These are phyloP conservation scores for Cloeon dipterum DNA, from an alignment of 2,888 invertebrate genomes.

Conservation along the genomic window DNA sequence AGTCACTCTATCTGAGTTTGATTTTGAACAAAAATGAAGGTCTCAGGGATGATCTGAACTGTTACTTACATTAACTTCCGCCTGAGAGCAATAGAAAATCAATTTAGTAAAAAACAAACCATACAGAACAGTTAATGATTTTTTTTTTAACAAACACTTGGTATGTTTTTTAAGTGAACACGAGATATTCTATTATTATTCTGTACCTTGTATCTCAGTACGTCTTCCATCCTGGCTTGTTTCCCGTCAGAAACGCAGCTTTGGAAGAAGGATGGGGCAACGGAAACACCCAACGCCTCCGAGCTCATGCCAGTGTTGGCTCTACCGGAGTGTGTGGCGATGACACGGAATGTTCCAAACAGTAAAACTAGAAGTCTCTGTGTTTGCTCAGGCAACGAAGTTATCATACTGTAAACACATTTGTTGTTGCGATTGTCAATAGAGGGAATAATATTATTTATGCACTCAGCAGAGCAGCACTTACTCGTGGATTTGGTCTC, in stretches of 20 bases:
- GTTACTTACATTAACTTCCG: constrained; percentile 49
- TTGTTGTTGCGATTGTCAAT: constrained; percentile 4
- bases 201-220: constrained; percentile 74
- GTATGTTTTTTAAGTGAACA: no score
- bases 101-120: constrained; percentile 5
- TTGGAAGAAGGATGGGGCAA: constrained; percentile 90
- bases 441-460: not conserved
- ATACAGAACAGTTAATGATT: not conserved
- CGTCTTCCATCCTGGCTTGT: constrained; percentile 89
- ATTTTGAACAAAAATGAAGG: no score
- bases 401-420: constrained; percentile 42
- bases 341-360: constrained; percentile 91
- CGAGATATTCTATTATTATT: no score
- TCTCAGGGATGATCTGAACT: no score
- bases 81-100: constrained; percentile 24
- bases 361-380: constrained; percentile 83
- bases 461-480: constrained; percentile 10
- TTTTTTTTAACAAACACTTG: no score
- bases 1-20: no score
- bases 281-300: constrained; percentile 84
- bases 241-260: constrained; percentile 87
- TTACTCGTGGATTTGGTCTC: constrained; percentile 80
- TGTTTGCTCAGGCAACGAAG: constrained; percentile 67
- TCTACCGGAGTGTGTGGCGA: constrained; percentile 75
- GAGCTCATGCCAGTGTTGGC: constrained; percentile 86